These are phyloP conservation scores for Drosophila orena DNA, from an alignment of 1,140 invertebrate species.

Conservation along the genomic window DNA sequence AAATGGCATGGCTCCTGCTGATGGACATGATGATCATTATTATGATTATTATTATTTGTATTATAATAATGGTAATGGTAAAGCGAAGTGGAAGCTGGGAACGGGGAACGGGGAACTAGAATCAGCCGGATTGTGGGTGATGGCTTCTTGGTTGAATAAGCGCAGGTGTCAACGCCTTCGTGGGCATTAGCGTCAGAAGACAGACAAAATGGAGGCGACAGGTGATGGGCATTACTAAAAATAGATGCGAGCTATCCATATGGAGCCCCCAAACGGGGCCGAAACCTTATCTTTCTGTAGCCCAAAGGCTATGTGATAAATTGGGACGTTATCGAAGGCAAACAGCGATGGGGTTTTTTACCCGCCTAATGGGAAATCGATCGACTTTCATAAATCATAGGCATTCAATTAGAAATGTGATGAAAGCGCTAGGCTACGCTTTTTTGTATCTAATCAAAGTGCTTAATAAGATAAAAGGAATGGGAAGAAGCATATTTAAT, in stretches of 20 bases:
- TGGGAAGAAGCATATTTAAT: no score
- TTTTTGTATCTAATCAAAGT: slow-evolving; percentile 30
- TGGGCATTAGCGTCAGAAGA: slow-evolving; percentile 40
- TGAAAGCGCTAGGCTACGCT: no score
- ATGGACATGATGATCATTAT: slow-evolving; percentile 25
- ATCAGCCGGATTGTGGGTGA: not conserved
- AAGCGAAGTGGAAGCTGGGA: not conserved
- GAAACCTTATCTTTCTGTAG: not conserved
- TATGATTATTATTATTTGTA: slow-evolving; percentile 6
- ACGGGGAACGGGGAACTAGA: not conserved
- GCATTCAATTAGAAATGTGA: not conserved
- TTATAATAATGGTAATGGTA: slow-evolving; percentile 31
- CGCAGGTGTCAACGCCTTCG: slow-evolving; percentile 46
- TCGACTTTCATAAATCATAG: slow-evolving; percentile 21
- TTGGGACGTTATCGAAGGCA: slow-evolving; percentile 2
- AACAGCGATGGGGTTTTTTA: not conserved
- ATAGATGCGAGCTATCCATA: slow-evolving; percentile 40
- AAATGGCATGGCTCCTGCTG: slow-evolving; percentile 55
- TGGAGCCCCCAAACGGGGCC: slow-evolving; percentile 1
- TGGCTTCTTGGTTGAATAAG: slow-evolving; percentile 16
- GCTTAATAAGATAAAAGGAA: slow-evolving; percentile 1
- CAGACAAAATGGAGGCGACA: slow-evolving; percentile 19
- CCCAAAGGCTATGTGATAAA: slow-evolving; percentile 3
- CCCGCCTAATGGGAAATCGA: slow-evolving; percentile 8
- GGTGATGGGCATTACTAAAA: slow-evolving; percentile 41